phyloP scores from a whole-genome alignment of 2,113 vertebrate genomes.

The Procavia capensis region DNA sequence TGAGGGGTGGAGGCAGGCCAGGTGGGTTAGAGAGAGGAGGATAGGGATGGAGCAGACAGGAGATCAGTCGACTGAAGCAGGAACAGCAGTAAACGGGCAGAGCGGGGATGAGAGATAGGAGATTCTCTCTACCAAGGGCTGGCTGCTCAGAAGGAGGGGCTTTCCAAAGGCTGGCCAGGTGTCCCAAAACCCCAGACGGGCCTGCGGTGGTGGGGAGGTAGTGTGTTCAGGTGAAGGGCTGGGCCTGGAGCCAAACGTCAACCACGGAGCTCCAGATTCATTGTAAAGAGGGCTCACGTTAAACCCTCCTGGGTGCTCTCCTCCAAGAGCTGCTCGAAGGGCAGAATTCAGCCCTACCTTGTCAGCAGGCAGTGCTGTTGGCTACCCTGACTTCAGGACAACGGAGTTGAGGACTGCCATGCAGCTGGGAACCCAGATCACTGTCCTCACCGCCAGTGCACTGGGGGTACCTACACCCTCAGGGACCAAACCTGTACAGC shows the following conservation, averaged over 20 bases:
- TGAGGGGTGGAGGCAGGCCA: not conserved
- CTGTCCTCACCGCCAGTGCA: accelerated
- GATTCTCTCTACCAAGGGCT: no score
- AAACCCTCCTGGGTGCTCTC: not conserved
- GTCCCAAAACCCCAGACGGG: not conserved
- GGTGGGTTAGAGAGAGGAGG: not conserved
- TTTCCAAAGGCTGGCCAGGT: not conserved
- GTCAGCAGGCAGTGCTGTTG: accelerated
- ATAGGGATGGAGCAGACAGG: not conserved
- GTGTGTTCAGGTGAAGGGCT: not conserved
- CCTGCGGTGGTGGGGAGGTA: accelerated
- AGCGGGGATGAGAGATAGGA: no score
- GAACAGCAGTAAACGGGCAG: not conserved
- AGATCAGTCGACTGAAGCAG: not conserved
- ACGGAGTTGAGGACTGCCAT: not conserved
- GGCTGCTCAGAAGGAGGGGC: accelerated
- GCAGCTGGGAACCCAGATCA: not conserved
- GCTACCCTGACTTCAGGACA: not conserved
- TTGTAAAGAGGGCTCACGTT: not conserved
- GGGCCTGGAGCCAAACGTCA: not conserved
- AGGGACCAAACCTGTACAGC: accelerated
- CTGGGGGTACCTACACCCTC: not conserved
- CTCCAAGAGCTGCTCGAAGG: not conserved
- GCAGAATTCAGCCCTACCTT: no score
- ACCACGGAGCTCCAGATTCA: not conserved